These are phyloP conservation scores for Dendrolimus punctatus DNA, from an alignment of 1,140 invertebrate species.

Conservation along the genomic window DNA sequence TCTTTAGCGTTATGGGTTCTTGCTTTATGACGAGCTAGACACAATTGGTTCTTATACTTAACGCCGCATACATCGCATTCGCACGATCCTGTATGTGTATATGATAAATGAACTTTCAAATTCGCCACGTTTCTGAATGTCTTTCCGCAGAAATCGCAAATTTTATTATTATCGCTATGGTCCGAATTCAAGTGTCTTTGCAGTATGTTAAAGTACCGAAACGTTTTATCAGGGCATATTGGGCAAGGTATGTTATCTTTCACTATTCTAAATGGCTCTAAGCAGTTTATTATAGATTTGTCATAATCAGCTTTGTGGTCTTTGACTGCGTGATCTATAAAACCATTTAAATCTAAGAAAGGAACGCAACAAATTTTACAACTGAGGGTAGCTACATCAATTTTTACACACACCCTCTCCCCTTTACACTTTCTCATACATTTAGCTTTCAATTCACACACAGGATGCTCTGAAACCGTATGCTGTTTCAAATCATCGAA, in stretches of 20 bases:
- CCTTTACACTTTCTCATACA: conserved; percentile 53
- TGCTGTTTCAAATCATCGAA: conserved; percentile 49
- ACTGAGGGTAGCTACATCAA: conserved; percentile 38
- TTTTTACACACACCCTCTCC: conserved; percentile 42
- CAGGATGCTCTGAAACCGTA: conserved; percentile 37
- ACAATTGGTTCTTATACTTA: conserved; percentile 51
- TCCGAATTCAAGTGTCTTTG: conserved; percentile 46
- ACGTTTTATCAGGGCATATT: conserved; percentile 31
- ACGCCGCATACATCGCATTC: conserved; percentile 44
- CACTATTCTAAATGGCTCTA: conserved; percentile 43
- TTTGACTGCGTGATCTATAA: conserved; percentile 46
- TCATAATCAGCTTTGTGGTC: conserved; percentile 49
- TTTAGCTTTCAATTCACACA: conserved; percentile 50
- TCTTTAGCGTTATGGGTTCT: conserved; percentile 47
- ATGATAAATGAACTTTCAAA: conserved; percentile 44
- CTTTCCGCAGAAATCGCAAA: conserved; percentile 56
- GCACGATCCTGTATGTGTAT: conserved; percentile 35
- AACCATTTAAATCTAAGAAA: conserved; percentile 28
- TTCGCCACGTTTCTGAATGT: conserved; percentile 42
- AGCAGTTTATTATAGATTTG: conserved; percentile 30
- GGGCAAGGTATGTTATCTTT: conserved; percentile 55
- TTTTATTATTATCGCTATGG: conserved; percentile 46
- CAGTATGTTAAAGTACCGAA: conserved; percentile 45
- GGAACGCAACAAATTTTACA: conserved; percentile 42
- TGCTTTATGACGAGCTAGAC: conserved; percentile 41